phyloP scores from a whole-genome alignment of 2,113 vertebrate genomes.

The Anguilla japonica region DNA sequence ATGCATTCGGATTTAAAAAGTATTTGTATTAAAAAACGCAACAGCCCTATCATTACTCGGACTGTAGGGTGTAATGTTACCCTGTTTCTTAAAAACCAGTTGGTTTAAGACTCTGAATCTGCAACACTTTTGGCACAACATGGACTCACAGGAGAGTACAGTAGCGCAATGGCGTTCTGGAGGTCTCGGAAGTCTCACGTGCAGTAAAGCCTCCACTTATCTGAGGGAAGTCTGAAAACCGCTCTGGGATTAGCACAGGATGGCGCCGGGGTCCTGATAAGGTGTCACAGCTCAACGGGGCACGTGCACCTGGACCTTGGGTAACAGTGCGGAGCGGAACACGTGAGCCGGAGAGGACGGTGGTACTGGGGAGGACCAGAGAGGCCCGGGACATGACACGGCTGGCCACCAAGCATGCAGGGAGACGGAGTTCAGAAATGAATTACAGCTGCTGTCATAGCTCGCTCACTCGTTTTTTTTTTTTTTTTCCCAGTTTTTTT shows the following conservation, averaged over 20 bases:
- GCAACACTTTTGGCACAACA: neutral
- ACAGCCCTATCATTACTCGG: too few relatives aligned
- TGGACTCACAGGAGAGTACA: neutral
- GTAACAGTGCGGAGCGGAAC: neutral
- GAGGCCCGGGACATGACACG: too few relatives aligned
- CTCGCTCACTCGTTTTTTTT: conserved; percentile 1
- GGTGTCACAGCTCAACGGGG: too few relatives aligned
- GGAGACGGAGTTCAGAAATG: neutral
- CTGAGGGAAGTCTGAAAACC: neutral
- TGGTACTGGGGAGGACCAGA: neutral
- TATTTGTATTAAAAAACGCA: too few relatives aligned
- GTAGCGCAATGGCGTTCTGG: neutral
- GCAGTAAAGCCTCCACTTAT: neutral
- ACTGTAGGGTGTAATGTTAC: too few relatives aligned
- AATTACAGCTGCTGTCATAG: conserved; percentile 12
- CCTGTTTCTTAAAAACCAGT: too few relatives aligned
- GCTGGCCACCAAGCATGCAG: neutral
- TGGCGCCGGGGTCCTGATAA: too few relatives aligned
- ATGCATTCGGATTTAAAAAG: too few relatives aligned
- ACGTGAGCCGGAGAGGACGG: neutral
- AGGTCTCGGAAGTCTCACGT: neutral
- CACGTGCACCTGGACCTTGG: neutral
- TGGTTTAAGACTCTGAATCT: too few relatives aligned
- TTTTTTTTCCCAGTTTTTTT: neutral
- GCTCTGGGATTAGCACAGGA: too few relatives aligned